Evolutionary conservation across 1,140 invertebrate species (phyloP).

Genomic region (Brachionus plicatilis): DNA sequence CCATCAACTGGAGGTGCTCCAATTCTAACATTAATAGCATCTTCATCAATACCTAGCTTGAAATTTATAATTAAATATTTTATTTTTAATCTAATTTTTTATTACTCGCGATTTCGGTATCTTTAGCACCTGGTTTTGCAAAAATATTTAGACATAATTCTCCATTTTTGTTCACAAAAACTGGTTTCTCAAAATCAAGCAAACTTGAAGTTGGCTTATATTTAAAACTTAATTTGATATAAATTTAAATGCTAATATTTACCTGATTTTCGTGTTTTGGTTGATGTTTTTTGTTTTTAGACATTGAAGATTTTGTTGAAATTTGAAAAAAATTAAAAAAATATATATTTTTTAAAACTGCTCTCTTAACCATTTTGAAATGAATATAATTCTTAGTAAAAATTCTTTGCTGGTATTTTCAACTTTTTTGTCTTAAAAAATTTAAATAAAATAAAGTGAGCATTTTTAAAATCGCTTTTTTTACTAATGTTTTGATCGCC

Average conservation of each 20-base stretch:
- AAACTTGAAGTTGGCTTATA: not conserved
- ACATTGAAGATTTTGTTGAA: not conserved
- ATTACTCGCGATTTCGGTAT: slow-evolving; percentile 39
- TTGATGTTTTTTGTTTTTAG: not conserved
- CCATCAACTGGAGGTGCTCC: slow-evolving; percentile 71
- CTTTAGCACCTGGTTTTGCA: slow-evolving; percentile 41
- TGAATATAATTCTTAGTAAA: too few species aligned
- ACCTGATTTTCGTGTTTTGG: not conserved
- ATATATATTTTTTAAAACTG: not conserved
- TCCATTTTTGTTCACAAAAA: slow-evolving; percentile 39
- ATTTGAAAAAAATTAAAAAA: not conserved
- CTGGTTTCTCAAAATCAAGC: not conserved
- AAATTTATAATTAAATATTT: not conserved
- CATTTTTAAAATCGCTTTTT: not conserved
- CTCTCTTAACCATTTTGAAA: not conserved
- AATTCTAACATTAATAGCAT: slow-evolving; percentile 65
- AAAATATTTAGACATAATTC: slow-evolving; percentile 1
- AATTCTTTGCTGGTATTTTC: not conserved
- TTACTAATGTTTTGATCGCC: not conserved
- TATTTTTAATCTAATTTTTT: not conserved
- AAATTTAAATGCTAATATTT: not conserved
- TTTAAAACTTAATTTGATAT: not conserved
- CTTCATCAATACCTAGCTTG: slow-evolving; percentile 48
- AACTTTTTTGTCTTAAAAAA: not conserved
- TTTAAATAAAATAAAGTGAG: not conserved